Conservation (phyloP, 2,113 vertebrate species). For the Sitta europaea region DNA sequence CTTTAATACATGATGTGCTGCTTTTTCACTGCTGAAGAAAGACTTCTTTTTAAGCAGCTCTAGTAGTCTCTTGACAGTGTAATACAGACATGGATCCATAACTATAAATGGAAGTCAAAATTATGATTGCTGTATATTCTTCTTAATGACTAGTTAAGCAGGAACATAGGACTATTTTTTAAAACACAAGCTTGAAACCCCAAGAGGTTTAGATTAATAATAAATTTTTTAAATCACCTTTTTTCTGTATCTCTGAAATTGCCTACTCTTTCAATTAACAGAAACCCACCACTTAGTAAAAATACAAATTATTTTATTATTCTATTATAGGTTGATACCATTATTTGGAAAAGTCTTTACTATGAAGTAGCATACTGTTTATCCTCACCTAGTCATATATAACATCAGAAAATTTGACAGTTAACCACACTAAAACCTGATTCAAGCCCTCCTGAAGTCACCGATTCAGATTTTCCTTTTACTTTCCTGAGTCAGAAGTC, state of each 20-base stretch:
- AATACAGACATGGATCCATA: constrained; percentile 18
- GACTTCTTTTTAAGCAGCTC: constrained; percentile 11
- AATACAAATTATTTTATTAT: not conserved
- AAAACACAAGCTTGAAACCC: not conserved
- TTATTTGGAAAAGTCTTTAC: not conserved
- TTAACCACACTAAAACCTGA: not conserved
- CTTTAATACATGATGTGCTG: not conserved
- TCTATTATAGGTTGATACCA: not conserved
- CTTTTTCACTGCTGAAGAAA: constrained; percentile 9
- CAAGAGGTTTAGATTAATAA: not conserved
- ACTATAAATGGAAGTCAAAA: constrained; percentile 50
- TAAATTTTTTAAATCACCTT: not conserved
- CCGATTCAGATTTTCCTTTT: not conserved
- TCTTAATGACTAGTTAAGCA: constrained; percentile 43
- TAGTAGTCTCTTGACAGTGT: not conserved
- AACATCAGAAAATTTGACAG: not conserved
- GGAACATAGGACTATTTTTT: not conserved
- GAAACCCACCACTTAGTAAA: not conserved
- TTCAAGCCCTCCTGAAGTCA: not conserved
- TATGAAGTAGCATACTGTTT: not conserved
- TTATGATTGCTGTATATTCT: constrained; percentile 32
- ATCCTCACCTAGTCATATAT: not conserved
- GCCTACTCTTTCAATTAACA: not conserved
- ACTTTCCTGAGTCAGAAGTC: not conserved
- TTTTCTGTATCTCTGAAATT: not conserved